A percentile compares a stretch with the other conserved stretches of the same genome.
Evolutionary conservation across 1,140 invertebrate genomes (phyloP).

Genomic region (Tetramorium parvispinum): DNA sequence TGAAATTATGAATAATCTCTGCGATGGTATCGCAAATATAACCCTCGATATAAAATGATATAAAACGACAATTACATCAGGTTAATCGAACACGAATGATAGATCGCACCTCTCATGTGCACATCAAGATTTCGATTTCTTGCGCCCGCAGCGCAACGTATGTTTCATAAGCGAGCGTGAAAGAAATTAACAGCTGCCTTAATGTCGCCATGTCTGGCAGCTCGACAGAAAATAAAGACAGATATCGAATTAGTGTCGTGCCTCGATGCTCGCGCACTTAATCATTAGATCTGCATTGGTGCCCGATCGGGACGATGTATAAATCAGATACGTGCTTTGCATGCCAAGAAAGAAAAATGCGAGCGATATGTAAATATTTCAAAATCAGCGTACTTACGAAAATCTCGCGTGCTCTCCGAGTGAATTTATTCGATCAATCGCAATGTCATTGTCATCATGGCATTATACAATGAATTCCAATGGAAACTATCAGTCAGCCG

Average conservation of each 20-base stretch:
- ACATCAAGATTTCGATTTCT: conserved; percentile 23
- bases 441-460: not conserved
- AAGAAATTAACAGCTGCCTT: conserved; percentile 37
- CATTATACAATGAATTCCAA: conserved; percentile 18
- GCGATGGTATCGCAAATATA: not conserved
- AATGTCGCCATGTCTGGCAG: conserved; percentile 17
- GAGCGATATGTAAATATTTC: conserved; percentile 21
- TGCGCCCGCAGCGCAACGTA: not conserved
- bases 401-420: not conserved
- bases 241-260: conserved; percentile 51
- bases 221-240: conserved; percentile 33
- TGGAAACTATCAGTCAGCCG: conserved; percentile 1
- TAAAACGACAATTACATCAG: conserved; percentile 9
- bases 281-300: conserved; percentile 30
- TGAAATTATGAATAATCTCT: not conserved
- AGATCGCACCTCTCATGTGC: not conserved
- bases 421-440: conserved; percentile 17
- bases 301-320: not conserved
- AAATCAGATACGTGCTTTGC: not conserved
- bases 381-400: not conserved
- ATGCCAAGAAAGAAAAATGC: not conserved
- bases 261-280: not conserved
- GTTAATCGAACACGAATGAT: conserved; percentile 29
- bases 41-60: conserved; percentile 7
- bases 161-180: conserved; percentile 25